Conservation (phyloP, 2,888 invertebrate species). For the Melikaiella ostensackeni region DNA sequence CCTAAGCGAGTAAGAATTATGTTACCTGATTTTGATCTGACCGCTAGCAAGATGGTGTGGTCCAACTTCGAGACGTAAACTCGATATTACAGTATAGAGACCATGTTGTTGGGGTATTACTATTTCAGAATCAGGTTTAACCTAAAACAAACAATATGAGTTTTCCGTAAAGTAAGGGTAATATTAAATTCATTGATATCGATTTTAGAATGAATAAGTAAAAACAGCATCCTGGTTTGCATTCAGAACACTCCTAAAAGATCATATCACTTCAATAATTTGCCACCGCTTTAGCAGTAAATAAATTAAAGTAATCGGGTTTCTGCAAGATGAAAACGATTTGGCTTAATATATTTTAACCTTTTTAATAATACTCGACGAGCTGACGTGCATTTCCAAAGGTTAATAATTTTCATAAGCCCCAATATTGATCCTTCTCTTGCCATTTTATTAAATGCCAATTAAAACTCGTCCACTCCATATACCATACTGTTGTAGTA, state of each 20-base stretch:
- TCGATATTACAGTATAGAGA: constrained; percentile 74
- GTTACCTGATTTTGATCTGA: constrained; percentile 73
- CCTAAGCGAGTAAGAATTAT: background rate
- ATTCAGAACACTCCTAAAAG: no score
- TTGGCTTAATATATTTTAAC: background rate
- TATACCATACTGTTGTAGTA: no score
- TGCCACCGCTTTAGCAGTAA: no score
- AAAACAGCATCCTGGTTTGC: no score
- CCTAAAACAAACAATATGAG: constrained; percentile 62
- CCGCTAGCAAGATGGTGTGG: constrained; percentile 72
- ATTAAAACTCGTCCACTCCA: no score
- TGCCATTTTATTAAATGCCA: constrained; percentile 25
- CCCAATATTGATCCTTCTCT: constrained; percentile 8
- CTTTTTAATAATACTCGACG: background rate
- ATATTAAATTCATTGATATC: no score
- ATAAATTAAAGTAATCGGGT: no score
- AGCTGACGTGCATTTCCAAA: background rate
- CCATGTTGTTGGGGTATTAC: constrained; percentile 70
- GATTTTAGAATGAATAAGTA: no score
- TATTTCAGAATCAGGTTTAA: constrained; percentile 71
- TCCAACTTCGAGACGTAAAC: constrained; percentile 74
- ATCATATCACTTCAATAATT: no score
- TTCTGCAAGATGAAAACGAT: no score
- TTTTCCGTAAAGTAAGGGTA: background rate
- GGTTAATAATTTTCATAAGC: background rate